Conservation (phyloP, 2,888 invertebrate species). For the Eutolmus rufibarbis region DNA sequence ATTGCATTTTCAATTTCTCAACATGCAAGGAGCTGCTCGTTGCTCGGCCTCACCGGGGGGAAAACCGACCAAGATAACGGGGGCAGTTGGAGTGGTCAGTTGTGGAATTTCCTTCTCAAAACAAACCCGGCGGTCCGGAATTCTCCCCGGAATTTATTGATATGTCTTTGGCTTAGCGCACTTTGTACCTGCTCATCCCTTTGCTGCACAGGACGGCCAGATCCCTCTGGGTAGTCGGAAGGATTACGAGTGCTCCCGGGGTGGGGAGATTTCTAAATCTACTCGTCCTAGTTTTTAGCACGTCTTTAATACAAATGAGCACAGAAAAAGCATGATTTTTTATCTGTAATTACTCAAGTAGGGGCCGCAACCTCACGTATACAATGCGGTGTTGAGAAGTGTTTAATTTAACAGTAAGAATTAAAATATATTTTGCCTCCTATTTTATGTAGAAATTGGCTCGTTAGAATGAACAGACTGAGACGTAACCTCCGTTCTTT, state of each 20-base stretch:
- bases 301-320: background rate
- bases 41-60: background rate
- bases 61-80: conserved; percentile 1
- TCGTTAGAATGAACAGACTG: too few species aligned
- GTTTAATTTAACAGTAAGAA: too few species aligned
- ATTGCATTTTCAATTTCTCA: conserved; percentile 40
- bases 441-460: too few species aligned
- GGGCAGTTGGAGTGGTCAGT: conserved; percentile 21
- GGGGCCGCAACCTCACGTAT: background rate
- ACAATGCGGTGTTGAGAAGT: too few species aligned
- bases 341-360: background rate
- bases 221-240: background rate
- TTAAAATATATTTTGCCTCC: too few species aligned
- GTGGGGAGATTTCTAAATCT: background rate
- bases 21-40: conserved; percentile 14
- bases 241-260: background rate
- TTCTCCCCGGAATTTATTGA: conserved; percentile 36
- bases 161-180: conserved; percentile 28
- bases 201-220: background rate
- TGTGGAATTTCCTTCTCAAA: conserved; percentile 39
- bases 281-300: background rate
- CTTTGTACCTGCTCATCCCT: conserved; percentile 14
- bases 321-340: background rate
- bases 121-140: conserved; percentile 21
- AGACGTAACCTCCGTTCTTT: too few species aligned